Conservation (phyloP, 1,140 invertebrate species). For the Geopemphigus sp. region DNA sequence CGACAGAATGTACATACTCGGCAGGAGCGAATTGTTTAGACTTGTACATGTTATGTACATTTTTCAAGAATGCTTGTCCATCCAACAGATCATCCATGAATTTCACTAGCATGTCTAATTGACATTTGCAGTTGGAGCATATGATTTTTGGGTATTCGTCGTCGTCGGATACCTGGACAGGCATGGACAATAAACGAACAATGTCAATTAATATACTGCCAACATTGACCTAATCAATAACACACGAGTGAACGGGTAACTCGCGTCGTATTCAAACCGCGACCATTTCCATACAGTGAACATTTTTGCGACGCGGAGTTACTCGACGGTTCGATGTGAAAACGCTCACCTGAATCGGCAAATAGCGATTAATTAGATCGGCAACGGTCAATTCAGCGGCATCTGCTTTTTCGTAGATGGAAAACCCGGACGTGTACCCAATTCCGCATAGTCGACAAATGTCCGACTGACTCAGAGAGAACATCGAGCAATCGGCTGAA, state of each 20-base stretch:
- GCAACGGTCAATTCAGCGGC: constrained; percentile 13
- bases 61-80: constrained; percentile 30
- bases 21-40: constrained; percentile 1
- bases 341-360: constrained; percentile 16
- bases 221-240: too few relatives aligned
- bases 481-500: neutral
- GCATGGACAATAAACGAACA: neutral
- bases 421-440: neutral
- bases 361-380: constrained; percentile 30
- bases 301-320: too few relatives aligned
- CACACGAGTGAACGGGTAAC: too few relatives aligned
- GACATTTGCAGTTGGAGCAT: constrained; percentile 35
- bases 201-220: too few relatives aligned
- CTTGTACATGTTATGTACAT: constrained; percentile 22
- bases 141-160: constrained; percentile 33
- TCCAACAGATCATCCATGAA: constrained; percentile 19
- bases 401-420: constrained; percentile 31
- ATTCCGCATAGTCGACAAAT: constrained; percentile 29
- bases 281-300: too few relatives aligned
- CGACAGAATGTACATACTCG: neutral
- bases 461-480: constrained; percentile 12
- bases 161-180: constrained; percentile 23
- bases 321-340: too few relatives aligned
- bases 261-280: too few relatives aligned
- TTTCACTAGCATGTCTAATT: constrained; percentile 34